Evolutionary conservation across 2,797 vertebrate species (phyloP).

Genomic region (Petrocephalus sullivani): DNA sequence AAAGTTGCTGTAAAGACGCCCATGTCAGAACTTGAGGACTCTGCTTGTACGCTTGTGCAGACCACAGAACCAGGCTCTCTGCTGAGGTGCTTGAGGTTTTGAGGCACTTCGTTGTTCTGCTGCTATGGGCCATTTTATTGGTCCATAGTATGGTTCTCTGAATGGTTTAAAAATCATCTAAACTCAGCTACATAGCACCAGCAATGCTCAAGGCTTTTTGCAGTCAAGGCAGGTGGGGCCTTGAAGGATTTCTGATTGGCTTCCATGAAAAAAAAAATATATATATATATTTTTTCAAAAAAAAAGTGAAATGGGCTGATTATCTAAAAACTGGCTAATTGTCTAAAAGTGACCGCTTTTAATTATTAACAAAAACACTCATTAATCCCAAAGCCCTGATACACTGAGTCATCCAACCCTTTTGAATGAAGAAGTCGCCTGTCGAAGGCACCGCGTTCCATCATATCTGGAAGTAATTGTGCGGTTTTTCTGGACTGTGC

Average conservation of each 20-base stretch:
- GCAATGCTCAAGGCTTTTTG: neutral
- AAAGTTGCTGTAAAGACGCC: neutral
- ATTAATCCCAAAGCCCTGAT: conserved; percentile 19
- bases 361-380: neutral
- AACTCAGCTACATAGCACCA: neutral
- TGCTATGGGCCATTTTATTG: neutral
- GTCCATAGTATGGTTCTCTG: neutral
- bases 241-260: neutral
- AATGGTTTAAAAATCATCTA: conserved; percentile 7
- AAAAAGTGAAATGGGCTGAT: neutral
- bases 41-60: neutral
- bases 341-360: neutral
- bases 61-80: neutral
- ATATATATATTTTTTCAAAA: too few species aligned
- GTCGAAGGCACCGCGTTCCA: conserved; percentile 32
- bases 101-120: conserved; percentile 7
- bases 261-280: neutral
- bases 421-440: conserved; percentile 24
- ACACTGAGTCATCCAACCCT: neutral
- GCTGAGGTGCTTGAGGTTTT: conserved; percentile 8
- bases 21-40: neutral
- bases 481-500: conserved; percentile 35
- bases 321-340: neutral
- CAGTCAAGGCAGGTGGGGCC: neutral
- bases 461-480: conserved; percentile 60